A percentile compares a stretch with the other conserved stretches of the same genome.
phyloP scores from a whole-genome alignment of 2,113 vertebrate genomes.

The Balaenoptera acutorostrata region DNA sequence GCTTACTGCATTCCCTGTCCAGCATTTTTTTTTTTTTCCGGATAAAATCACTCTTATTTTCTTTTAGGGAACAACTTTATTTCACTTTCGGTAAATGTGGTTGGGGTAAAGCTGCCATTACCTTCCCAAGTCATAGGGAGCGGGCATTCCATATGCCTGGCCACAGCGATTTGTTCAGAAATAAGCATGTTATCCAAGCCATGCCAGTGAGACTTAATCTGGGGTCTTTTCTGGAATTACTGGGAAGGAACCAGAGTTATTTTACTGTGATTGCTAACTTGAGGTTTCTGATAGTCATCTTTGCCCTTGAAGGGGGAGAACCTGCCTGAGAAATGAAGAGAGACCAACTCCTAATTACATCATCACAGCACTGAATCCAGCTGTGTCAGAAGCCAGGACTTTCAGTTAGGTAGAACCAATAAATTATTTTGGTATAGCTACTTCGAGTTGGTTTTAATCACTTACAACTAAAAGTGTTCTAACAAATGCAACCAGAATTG shows the following conservation, averaged over 20 bases:
- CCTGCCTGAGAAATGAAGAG: background rate
- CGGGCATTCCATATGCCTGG: background rate
- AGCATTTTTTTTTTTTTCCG: background rate
- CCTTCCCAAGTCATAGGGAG: background rate
- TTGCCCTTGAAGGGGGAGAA: background rate
- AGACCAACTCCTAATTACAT: background rate
- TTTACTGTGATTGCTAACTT: background rate
- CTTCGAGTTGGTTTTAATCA: background rate
- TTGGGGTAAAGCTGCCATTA: background rate
- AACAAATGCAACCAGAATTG: background rate
- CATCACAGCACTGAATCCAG: background rate
- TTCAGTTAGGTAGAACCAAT: background rate
- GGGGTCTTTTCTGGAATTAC: background rate
- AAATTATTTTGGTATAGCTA: background rate
- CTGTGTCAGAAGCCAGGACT: background rate
- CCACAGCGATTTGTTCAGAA: background rate
- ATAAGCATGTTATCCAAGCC: background rate
- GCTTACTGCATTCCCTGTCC: background rate
- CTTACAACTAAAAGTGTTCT: constrained; percentile 3
- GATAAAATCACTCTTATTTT: background rate
- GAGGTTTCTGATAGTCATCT: background rate
- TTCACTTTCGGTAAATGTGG: background rate
- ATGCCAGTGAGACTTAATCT: background rate
- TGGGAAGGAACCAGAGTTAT: background rate
- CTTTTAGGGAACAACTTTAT: background rate